phyloP scores from a whole-genome alignment of 2,797 vertebrate genomes.

The Acipenser ruthenus region DNA sequence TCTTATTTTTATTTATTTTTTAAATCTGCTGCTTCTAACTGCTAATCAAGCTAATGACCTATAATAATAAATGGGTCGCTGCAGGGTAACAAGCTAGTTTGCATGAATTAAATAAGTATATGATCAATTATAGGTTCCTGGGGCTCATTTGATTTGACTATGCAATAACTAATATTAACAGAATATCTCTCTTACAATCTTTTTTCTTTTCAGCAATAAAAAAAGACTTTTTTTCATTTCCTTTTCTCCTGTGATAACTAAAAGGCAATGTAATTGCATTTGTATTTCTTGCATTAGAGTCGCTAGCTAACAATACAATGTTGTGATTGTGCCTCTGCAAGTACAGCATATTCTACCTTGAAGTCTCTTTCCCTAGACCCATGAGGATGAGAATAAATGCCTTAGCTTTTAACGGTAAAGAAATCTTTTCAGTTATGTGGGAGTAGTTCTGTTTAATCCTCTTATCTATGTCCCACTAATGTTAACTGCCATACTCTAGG shows the following conservation, averaged over 20 bases:
- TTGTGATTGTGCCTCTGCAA: too few species aligned
- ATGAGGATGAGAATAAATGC: neutral
- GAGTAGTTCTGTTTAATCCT: conserved; percentile 45
- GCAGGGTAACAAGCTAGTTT: conserved; percentile 38
- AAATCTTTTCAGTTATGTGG: conserved; percentile 29
- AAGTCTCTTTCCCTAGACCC: neutral
- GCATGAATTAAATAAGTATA: conserved; percentile 58
- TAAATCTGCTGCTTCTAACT: conserved; percentile 29
- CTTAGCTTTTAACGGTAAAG: neutral
- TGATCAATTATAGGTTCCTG: conserved; percentile 53
- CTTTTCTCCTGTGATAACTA: neutral
- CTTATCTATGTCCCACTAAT: conserved; percentile 28
- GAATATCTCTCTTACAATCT: too few species aligned
- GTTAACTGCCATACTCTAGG: conserved; percentile 20
- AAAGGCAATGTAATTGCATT: too few species aligned
- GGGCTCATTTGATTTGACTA: conserved; percentile 13
- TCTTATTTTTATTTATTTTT: conserved; percentile 33
- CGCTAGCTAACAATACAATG: too few species aligned
- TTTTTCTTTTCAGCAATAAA: too few species aligned
- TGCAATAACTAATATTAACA: too few species aligned
- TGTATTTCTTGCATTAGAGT: too few species aligned
- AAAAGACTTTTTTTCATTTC: neutral
- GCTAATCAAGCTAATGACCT: conserved; percentile 56
- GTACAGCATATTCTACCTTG: too few species aligned
- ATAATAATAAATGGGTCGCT: conserved; percentile 49